Conservation (phyloP, 2,888 invertebrate species). For the Machimus rusticus region DNA sequence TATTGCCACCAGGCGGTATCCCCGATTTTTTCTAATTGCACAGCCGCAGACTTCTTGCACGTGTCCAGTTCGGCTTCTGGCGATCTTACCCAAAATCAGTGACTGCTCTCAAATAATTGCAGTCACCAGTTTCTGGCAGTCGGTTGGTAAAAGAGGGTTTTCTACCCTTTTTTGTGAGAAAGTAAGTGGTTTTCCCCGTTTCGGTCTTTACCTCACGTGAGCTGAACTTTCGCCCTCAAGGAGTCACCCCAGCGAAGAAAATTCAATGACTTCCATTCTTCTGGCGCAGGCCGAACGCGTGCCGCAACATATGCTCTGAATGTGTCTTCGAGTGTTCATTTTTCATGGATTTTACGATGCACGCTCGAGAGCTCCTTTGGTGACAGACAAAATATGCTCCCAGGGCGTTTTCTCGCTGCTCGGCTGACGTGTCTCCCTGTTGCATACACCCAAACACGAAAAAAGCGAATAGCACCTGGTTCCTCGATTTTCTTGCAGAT, state of each 20-base stretch:
- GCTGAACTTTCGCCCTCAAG: slow-evolving; percentile 9
- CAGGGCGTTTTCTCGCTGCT: background rate
- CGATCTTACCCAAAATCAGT: slow-evolving; percentile 11
- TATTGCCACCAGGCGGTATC: slow-evolving; percentile 7
- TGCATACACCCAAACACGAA: background rate
- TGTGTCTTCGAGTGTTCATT: slow-evolving; percentile 18
- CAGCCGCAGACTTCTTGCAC: background rate
- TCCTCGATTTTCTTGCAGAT: background rate
- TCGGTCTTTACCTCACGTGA: background rate
- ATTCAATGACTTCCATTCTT: slow-evolving; percentile 13
- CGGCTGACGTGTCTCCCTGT: background rate
- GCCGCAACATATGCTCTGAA: slow-evolving; percentile 33
- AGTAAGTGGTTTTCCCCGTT: background rate
- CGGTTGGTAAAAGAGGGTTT: background rate
- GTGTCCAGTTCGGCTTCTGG: background rate
- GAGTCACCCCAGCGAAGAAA: slow-evolving; percentile 26
- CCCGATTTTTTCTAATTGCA: background rate
- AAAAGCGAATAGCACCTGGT: background rate
- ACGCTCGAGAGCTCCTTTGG: slow-evolving; percentile 1
- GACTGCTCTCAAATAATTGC: background rate
- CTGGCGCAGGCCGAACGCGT: slow-evolving; percentile 8
- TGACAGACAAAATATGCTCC: slow-evolving; percentile 4
- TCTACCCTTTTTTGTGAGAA: slow-evolving; percentile 7
- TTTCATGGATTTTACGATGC: slow-evolving; percentile 30
- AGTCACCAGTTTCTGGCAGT: background rate